phyloP scores from a whole-genome alignment of 2,888 invertebrate genomes.

The Ashinkailepas kermadecensis region DNA sequence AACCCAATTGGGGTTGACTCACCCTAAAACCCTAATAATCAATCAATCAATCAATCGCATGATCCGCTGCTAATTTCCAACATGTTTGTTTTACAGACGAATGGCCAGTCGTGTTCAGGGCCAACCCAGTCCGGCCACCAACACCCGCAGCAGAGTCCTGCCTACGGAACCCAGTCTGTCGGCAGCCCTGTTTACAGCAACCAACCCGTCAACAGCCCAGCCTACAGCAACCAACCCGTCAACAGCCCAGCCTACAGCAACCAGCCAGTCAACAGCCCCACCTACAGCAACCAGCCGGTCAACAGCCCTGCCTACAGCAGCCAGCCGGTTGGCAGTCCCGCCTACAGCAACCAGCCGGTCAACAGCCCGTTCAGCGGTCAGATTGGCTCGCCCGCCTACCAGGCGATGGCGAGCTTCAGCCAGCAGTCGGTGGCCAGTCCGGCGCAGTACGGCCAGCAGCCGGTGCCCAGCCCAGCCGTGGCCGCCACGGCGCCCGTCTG shows the following conservation, averaged over 20 bases:
- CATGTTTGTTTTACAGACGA: constrained; percentile 28
- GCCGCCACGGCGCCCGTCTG: constrained; percentile 13
- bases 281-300: constrained; percentile 32
- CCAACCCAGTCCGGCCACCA: constrained; percentile 28
- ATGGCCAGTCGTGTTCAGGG: constrained; percentile 30
- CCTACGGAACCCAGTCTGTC: constrained; percentile 29
- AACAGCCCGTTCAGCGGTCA: constrained; percentile 33
- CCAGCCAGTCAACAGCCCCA: constrained; percentile 31
- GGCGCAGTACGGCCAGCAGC: constrained; percentile 30
- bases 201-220: constrained; percentile 29
- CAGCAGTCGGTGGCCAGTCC: constrained; percentile 29
- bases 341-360: constrained; percentile 28
- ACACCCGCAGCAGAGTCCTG: constrained; percentile 31
- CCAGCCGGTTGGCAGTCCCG: constrained; percentile 28
- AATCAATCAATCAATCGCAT: no score
- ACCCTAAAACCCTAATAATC: no score
- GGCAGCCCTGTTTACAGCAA: constrained; percentile 28
- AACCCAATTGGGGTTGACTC: no score
- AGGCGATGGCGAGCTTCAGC: constrained; percentile 24
- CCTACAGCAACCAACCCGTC: constrained; percentile 32
- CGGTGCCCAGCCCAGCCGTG: constrained; percentile 24
- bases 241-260: constrained; percentile 32
- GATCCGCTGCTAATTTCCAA: no score
- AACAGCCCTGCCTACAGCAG: constrained; percentile 31
- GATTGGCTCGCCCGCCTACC: constrained; percentile 27